Conservation (phyloP, 1,140 invertebrate species). For the Cotesia typhae region DNA sequence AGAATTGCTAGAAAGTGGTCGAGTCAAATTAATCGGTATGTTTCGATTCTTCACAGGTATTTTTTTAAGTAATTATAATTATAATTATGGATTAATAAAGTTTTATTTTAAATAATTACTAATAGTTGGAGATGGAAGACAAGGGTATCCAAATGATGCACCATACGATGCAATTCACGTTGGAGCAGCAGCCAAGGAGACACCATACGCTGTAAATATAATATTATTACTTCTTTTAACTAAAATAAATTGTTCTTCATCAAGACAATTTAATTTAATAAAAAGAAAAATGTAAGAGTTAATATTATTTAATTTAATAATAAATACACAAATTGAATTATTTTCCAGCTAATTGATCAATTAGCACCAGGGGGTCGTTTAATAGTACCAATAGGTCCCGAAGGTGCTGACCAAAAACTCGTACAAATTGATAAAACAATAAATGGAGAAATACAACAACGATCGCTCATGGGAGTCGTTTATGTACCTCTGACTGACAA, state of each 20-base stretch:
- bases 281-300: too few relatives aligned
- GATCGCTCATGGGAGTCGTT: slow-evolving; percentile 91
- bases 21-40: slow-evolving; percentile 77
- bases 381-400: slow-evolving; percentile 90
- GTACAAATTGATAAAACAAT: slow-evolving; percentile 85
- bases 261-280: too few relatives aligned
- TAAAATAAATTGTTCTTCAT: background rate
- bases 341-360: slow-evolving; percentile 73
- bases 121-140: slow-evolving; percentile 84
- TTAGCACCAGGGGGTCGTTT: slow-evolving; percentile 85
- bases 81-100: too few relatives aligned
- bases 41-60: slow-evolving; percentile 3
- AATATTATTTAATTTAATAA: too few relatives aligned
- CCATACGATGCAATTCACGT: slow-evolving; percentile 95
- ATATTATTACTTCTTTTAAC: slow-evolving; percentile 11
- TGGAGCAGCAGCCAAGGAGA: slow-evolving; percentile 84
- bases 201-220: slow-evolving; percentile 76
- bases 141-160: slow-evolving; percentile 75
- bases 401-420: slow-evolving; percentile 82
- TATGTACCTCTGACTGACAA: slow-evolving; percentile 97
- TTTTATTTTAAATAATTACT: slow-evolving; percentile 25
- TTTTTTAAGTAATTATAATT: background rate
- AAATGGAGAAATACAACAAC: slow-evolving; percentile 82
- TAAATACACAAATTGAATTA: slow-evolving; percentile 1
- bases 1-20: slow-evolving; percentile 71